Conservation (phyloP, 2,888 invertebrate species). For the Megamerina dolium region DNA sequence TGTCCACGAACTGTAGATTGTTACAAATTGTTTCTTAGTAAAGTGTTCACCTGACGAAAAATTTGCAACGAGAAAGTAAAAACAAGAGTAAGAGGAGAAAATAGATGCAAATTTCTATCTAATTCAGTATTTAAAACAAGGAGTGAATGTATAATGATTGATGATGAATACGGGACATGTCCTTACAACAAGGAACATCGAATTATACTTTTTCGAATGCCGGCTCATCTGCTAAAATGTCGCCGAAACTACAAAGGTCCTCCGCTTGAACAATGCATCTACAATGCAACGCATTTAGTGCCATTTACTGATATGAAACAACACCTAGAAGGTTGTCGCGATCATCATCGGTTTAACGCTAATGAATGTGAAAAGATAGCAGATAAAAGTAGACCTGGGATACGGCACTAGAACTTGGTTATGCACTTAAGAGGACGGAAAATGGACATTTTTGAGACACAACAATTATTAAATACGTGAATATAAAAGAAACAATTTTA, state of each 20-base stretch:
- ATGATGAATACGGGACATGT: constrained; percentile 25
- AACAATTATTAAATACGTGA: not conserved
- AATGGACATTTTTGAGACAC: constrained; percentile 4
- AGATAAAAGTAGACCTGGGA: constrained; percentile 5
- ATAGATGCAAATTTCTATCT: too few species aligned
- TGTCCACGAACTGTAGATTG: too few species aligned
- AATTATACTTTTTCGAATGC: constrained; percentile 30
- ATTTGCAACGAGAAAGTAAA: too few species aligned
- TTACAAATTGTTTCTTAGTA: too few species aligned
- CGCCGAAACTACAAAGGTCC: constrained; percentile 31
- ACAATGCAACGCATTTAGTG: constrained; percentile 43
- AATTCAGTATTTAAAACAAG: too few species aligned
- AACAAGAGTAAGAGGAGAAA: too few species aligned
- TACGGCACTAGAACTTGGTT: too few species aligned
- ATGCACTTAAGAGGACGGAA: too few species aligned
- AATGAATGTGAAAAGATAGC: constrained; percentile 23
- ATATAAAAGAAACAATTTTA: too few species aligned
- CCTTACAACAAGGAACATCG: constrained; percentile 30
- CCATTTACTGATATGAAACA: constrained; percentile 28
- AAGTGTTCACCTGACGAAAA: too few species aligned
- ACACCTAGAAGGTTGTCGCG: constrained; percentile 34
- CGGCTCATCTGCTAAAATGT: constrained; percentile 33
- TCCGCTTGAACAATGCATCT: constrained; percentile 37
- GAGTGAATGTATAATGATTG: too few species aligned
- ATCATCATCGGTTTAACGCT: constrained; percentile 26